Evolutionary conservation across 2,113 vertebrate species (phyloP), one percentile per base, ranked within the genome.

Genomic region (Cryptomyrus ogoouensis): DNA sequence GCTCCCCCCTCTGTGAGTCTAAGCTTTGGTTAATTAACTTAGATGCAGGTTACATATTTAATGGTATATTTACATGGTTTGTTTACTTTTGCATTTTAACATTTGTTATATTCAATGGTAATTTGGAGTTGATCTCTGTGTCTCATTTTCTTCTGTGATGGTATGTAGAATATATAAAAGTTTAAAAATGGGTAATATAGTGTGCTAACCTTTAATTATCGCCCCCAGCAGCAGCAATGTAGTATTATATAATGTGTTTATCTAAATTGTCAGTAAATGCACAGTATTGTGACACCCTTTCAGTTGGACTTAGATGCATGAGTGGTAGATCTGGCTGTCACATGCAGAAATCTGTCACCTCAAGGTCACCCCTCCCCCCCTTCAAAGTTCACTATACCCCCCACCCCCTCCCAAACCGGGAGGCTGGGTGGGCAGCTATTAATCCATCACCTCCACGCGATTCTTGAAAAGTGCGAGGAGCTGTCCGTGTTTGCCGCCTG

Each of bases 1-100:
- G 88, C 90, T 95, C 95, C 46, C 66, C 84, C n/a, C 77, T 50
- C 35, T 46, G 35, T 88, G 87, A 88, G 87, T 88, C 31, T 44
- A 39, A 88, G 5, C 13, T 31, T 58, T 42, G 53, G 87, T 88
- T 10, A 24, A 24, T 24, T 31, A 17, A 84, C 80, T 84, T 21
- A 84, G 80, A n/a, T 47, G 8, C 42, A 84, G 8, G 39, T 39
- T n/a, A 21, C 2, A 47, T 47, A 77, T 77, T 77, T 42, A 39
- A 77, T 77, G 4, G 12, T 17, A 77, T 5, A 77, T 15, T 77
- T 19, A 77, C n/a, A 27, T 77, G 70, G 35, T 77, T 77, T 77
- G 70, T 77, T 39, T 77, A 77, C 3, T 27, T 66, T 66, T 77
- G 31, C 4, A 77, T 39, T 77, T 74, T 74, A 27, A 58, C 56